Conservation (phyloP, 2,888 invertebrate species). For the Penaeus monodon region DNA sequence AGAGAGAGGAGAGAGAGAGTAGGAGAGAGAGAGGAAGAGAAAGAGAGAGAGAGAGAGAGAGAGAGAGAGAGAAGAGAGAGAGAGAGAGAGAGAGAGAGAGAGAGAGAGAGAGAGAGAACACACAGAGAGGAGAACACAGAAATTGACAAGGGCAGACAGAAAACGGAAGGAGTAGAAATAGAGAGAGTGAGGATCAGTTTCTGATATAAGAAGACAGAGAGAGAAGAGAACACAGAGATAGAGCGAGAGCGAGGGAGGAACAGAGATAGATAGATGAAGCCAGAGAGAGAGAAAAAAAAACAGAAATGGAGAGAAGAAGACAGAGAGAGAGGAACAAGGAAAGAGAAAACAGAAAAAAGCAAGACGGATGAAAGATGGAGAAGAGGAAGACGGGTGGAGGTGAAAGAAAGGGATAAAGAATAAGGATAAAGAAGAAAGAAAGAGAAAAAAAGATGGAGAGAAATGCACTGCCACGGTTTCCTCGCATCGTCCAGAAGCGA, state of each 20-base stretch:
- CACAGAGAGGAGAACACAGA: not conserved
- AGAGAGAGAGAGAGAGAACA: not conserved
- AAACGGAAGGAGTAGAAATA: not conserved
- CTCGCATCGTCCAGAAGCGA: too few relatives aligned
- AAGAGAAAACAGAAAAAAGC: not conserved
- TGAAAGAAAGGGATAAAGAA: too few relatives aligned
- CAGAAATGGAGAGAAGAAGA: not conserved
- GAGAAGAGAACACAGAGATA: too few relatives aligned
- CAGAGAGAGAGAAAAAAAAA: too few relatives aligned
- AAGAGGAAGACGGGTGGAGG: too few relatives aligned
- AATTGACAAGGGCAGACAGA: not conserved
- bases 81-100: not conserved
- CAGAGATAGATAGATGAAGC: too few relatives aligned
- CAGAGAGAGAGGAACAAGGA: not conserved
- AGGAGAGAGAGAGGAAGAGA: not conserved
- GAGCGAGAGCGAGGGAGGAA: too few relatives aligned
- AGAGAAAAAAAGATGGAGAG: too few relatives aligned
- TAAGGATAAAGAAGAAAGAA: too few relatives aligned
- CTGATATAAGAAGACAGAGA: not conserved
- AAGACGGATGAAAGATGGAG: not conserved
- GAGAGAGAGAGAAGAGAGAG: not conserved
- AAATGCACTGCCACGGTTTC: too few relatives aligned
- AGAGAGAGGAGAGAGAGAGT: not conserved
- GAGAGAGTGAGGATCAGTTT: not conserved
- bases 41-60: conserved; percentile 11